Conservation (phyloP, 2,888 invertebrate species). For the Ophioninae sp. region DNA sequence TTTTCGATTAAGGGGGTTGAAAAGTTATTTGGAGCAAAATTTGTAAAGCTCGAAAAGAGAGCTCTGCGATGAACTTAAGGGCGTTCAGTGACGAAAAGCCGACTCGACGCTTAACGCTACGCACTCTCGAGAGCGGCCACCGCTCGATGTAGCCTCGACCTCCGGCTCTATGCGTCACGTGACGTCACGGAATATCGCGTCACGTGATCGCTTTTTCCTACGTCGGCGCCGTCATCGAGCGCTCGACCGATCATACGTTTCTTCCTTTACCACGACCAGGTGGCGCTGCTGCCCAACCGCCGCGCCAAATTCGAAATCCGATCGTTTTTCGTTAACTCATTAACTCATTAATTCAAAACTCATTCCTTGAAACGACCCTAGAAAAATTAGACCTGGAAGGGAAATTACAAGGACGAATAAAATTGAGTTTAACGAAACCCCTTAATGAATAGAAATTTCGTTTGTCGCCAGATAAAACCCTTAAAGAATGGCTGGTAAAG, state of each 20-base stretch:
- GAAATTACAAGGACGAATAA: no score
- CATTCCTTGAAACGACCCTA: no score
- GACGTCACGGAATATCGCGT: conserved; percentile 60
- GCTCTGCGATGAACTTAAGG: conserved; percentile 54
- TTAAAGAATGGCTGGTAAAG: no score
- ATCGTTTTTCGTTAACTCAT: no score
- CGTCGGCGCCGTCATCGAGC: conserved; percentile 45
- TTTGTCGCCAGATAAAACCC: no score
- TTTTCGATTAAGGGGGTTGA: background rate
- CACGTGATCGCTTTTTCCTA: conserved; percentile 59
- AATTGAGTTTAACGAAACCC: no score
- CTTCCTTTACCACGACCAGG: background rate
- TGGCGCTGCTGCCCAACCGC: conserved; percentile 4
- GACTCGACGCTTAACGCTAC: conserved; percentile 44
- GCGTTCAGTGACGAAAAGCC: conserved; percentile 47
- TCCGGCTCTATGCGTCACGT: conserved; percentile 62
- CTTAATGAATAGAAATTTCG: no score
- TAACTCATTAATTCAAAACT: no score
- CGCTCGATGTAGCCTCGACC: conserved; percentile 65
- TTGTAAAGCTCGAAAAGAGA: background rate
- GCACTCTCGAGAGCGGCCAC: conserved; percentile 1
- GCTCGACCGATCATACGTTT: conserved; percentile 26
- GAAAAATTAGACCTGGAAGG: no score
- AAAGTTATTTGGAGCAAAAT: background rate
- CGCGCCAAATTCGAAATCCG: background rate